Base-by-base conservation (phyloP, 2,797 vertebrate species). In the Galagoides demidoff region DNA sequence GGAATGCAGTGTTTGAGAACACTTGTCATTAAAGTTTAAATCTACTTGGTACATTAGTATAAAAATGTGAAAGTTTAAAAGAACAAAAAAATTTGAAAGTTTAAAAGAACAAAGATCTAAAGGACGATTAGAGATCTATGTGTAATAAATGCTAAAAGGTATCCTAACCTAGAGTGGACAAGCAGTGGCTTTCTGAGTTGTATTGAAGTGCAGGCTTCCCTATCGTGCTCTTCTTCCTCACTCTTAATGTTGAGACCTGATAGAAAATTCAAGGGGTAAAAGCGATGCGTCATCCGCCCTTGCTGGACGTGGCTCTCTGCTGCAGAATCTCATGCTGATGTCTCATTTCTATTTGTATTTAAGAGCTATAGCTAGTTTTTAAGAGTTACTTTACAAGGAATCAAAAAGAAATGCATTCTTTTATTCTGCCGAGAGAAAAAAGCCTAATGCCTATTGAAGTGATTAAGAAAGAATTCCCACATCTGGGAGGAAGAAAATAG, bases 191-290 rank as follows among this genome's bases (percentile, higher is more conserved):
- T 66, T 57, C 20, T 16, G 1, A 27, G 66, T 71, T 31, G 57
- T 52, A 16, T 0, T 25, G n/a, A 34, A 31, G 7, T 22, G 0
- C 23, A 10, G 2, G 2, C 76, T 39, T 71, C 71, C 6, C 3
- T 17, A 6, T 1, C 14, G 31, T 2, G 29, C 31, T 64, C 49
- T 52, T 61, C 45, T 2, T 43, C 22, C 3, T 45, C 11, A 4
- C 25, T 61, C 14, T 43, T 34, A 4, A 4, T 5, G 0, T 0
- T 49, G 55, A 70, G 11, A 68, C 16, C 45, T 29, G 63, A 22
- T 6, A 7, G 17, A 74, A n/a, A 49, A 76, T 9, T 63, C 43
- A 7, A 49, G 31, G 25, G 2, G 20, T 37, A 4, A 5, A 17
- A 27, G 7, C n/a, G 11, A 4, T 34, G 39, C 10, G 8, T 5